These are phyloP conservation scores for Anoplolepis gracilipes DNA, from an alignment of 1,140 invertebrate genomes.

Conservation along the genomic window DNA sequence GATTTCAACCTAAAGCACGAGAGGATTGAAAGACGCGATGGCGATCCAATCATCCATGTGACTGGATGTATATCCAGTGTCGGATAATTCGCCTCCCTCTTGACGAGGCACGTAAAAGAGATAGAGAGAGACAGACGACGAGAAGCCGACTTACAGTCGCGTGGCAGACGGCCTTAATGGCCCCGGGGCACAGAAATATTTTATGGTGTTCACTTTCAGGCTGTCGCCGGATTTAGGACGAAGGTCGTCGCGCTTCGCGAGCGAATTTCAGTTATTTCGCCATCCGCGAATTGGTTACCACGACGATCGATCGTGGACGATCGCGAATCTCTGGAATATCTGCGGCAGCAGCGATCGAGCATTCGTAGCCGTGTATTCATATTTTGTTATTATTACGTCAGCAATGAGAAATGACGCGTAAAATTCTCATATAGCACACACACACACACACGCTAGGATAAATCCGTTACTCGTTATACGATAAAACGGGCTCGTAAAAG, in stretches of 20 bases:
- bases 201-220: constrained; percentile 55
- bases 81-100: constrained; percentile 30
- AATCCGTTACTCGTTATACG: not conserved
- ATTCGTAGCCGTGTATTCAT: not conserved
- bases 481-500: not conserved
- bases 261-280: constrained; percentile 21
- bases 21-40: not conserved
- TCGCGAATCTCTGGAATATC: not conserved
- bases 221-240: constrained; percentile 62
- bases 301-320: not conserved
- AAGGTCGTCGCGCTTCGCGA: constrained; percentile 49
- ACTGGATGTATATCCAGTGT: too few species aligned
- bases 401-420: not conserved
- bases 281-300: not conserved
- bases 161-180: constrained; percentile 59
- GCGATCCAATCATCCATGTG: too few species aligned
- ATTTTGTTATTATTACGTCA: not conserved
- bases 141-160: constrained; percentile 10
- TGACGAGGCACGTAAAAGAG: not conserved
- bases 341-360: not conserved
- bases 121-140: not conserved
- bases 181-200: constrained; percentile 54
- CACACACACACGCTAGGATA: not conserved
- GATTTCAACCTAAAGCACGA: not conserved
- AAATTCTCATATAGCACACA: not conserved